Evolutionary conservation across 2,797 vertebrate genomes (phyloP).

Genomic region (Notolabrus celidotus): DNA sequence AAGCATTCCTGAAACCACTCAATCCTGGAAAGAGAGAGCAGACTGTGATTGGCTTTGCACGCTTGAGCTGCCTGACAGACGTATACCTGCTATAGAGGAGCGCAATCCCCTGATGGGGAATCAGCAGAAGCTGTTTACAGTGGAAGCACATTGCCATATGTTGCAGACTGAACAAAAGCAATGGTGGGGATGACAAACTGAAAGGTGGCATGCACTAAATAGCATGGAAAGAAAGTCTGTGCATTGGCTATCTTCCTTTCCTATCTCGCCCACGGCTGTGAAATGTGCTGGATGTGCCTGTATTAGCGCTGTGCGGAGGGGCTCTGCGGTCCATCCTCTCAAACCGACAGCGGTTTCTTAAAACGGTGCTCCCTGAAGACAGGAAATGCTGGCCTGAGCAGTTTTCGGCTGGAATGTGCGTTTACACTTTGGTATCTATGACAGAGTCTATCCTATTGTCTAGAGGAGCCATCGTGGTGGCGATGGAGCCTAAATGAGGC

Average conservation of each 20-base stretch:
- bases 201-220: conserved; percentile 40
- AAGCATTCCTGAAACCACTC: conserved; percentile 37
- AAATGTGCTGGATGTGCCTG: conserved; percentile 65
- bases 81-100: conserved; percentile 42
- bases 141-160: conserved; percentile 51
- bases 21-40: conserved; percentile 40
- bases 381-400: conserved; percentile 72
- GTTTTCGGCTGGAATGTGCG: conserved; percentile 72
- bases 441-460: conserved; percentile 77
- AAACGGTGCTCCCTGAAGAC: conserved; percentile 67
- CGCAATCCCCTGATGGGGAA: conserved; percentile 38
- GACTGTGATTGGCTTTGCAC: conserved; percentile 39
- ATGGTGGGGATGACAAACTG: conserved; percentile 25
- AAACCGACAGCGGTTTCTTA: conserved; percentile 45
- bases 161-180: conserved; percentile 42
- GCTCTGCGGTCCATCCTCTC: conserved; percentile 48
- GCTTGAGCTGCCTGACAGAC: conserved; percentile 50
- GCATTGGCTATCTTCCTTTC: conserved; percentile 49
- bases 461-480: conserved; percentile 72
- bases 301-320: conserved; percentile 52
- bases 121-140: conserved; percentile 50
- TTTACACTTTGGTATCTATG: conserved; percentile 73
- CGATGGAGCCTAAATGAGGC: conserved; percentile 81
- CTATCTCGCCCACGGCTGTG: conserved; percentile 47
- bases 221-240: conserved; percentile 31